Evolutionary conservation across 1,140 invertebrate species (phyloP).

Genomic region (Drosophila sulfurigaster): DNA sequence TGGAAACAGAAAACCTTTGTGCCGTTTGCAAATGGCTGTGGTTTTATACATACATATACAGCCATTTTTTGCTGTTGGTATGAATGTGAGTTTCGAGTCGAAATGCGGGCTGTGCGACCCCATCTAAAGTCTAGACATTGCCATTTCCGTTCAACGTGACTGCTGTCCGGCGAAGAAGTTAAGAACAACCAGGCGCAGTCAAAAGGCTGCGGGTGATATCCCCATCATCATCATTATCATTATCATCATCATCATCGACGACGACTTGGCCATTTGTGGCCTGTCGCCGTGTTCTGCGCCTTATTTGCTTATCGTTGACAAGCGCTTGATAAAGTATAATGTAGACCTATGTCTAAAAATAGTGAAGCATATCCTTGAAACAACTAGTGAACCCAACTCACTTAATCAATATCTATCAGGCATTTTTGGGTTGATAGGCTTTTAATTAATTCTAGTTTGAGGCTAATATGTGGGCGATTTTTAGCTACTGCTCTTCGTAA

Average conservation of each 20-base stretch:
- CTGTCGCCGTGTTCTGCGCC: slow-evolving; percentile 39
- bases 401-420: slow-evolving; percentile 2
- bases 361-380: neutral
- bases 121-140: slow-evolving; percentile 78
- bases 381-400: neutral
- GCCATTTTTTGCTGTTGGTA: neutral
- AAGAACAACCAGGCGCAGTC: slow-evolving; percentile 26
- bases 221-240: slow-evolving; percentile 60
- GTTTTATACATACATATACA: slow-evolving; percentile 31
- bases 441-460: slow-evolving; percentile 20
- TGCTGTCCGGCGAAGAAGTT: slow-evolving; percentile 40
- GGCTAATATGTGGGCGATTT: neutral
- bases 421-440: slow-evolving; percentile 1
- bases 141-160: slow-evolving; percentile 82
- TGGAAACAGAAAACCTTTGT: slow-evolving; percentile 63
- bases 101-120: slow-evolving; percentile 17
- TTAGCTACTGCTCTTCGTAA: neutral
- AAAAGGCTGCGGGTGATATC: slow-evolving; percentile 23
- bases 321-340: slow-evolving; percentile 23
- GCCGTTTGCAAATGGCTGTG: slow-evolving; percentile 66
- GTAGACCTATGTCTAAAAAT: slow-evolving; percentile 7
- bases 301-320: slow-evolving; percentile 64
- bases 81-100: slow-evolving; percentile 12
- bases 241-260: slow-evolving; percentile 19
- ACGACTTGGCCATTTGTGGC: slow-evolving; percentile 64